A percentile compares a stretch with the other conserved stretches of the same genome.
Conservation (phyloP, 2,797 vertebrate genomes). For the Psittacula echo region DNA sequence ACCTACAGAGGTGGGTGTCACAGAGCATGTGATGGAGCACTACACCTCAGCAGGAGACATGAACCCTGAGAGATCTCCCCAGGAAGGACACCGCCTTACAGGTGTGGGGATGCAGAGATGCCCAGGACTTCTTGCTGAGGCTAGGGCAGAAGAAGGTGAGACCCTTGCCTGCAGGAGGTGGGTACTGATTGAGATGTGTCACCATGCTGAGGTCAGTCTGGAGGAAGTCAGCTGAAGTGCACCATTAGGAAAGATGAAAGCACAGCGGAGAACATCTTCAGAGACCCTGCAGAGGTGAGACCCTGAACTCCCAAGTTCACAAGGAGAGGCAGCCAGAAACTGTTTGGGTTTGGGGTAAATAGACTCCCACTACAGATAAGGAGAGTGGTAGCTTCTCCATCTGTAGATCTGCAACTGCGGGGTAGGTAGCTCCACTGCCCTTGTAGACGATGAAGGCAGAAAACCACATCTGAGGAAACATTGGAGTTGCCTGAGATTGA, state of each 20-base stretch:
- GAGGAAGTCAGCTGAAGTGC: background rate
- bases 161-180: background rate
- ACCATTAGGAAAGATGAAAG: background rate
- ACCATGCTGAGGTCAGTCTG: background rate
- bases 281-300: background rate
- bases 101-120: background rate
- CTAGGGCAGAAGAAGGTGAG: background rate
- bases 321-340: background rate
- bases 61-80: background rate
- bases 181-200: background rate
- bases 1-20: no score
- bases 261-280: background rate
- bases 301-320: background rate
- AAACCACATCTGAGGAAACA: background rate
- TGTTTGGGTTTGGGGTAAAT: background rate
- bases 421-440: background rate
- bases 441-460: background rate
- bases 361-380: background rate
- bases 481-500: background rate
- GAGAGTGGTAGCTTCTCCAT: background rate
- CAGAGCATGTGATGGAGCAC: background rate
- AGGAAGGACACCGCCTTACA: background rate
- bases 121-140: background rate
- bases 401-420: background rate
- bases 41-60: no score